A percentile compares a stretch with the other conserved stretches of the same genome.
These are phyloP conservation scores for Laticauda colubrina DNA, from an alignment of 2,113 vertebrate species.

Conservation along the genomic window DNA sequence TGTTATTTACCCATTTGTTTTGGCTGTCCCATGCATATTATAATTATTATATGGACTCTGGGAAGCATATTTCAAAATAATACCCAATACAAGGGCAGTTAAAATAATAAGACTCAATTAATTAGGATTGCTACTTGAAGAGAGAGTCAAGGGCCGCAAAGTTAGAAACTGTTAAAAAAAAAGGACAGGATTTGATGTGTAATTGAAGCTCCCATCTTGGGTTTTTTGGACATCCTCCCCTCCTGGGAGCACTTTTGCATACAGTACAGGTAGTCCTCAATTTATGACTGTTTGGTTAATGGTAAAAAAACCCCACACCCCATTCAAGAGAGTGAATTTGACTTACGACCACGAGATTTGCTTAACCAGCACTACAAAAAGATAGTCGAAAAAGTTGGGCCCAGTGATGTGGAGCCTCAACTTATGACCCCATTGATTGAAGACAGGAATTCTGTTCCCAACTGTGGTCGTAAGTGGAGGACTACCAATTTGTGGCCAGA, in stretches of 20 bases:
- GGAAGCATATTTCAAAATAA: not conserved
- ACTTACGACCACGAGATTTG: no score
- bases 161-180: not conserved
- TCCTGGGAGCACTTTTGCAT: not conserved
- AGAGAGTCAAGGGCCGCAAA: not conserved
- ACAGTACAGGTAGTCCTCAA: not conserved
- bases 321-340: no score
- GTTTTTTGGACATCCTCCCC: not conserved
- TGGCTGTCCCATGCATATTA: not conserved
- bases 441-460: no score
- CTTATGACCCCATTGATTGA: no score
- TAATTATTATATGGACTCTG: not conserved
- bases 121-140: not conserved
- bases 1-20: not conserved
- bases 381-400: no score
- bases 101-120: not conserved
- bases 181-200: not conserved
- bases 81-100: not conserved
- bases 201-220: not conserved
- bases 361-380: no score
- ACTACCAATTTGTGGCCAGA: no score
- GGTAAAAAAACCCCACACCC: no score
- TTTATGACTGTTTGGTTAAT: no score
- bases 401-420: no score
- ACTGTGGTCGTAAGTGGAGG: no score